phyloP scores from a whole-genome alignment of 2,797 vertebrate species.

The Cossypha niveicapilla region DNA sequence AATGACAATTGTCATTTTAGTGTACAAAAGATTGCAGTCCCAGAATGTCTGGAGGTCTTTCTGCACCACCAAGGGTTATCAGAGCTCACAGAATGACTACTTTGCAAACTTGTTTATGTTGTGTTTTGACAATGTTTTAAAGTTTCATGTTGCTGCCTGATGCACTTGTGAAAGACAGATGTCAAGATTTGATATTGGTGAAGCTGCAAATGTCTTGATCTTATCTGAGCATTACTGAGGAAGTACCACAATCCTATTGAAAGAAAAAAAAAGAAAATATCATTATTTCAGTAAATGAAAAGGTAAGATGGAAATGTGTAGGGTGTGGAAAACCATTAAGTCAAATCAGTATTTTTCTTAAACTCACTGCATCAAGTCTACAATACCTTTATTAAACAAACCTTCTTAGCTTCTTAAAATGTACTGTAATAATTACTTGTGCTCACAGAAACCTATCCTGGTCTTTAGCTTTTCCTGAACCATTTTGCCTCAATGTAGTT shows the following conservation, averaged over 20 bases:
- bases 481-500: background rate
- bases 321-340: background rate
- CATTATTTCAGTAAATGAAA: background rate
- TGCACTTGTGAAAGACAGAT: background rate
- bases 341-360: background rate
- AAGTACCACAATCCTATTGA: background rate
- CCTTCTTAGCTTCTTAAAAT: background rate
- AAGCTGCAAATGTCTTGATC: background rate
- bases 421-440: background rate
- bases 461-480: background rate
- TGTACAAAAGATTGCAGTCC: background rate
- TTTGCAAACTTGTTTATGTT: background rate
- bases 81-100: background rate
- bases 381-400: background rate
- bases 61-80: background rate
- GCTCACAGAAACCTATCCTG: background rate
- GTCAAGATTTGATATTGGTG: background rate
- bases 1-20: background rate
- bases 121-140: background rate
- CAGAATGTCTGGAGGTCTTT: background rate
- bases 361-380: background rate
- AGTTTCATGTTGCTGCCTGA: background rate
- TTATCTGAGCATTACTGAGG: background rate
- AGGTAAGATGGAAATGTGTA: background rate
- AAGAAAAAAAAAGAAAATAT: background rate